These are phyloP conservation scores for Prosapia bicincta DNA, from an alignment of 2,888 invertebrate genomes.

Conservation along the genomic window DNA sequence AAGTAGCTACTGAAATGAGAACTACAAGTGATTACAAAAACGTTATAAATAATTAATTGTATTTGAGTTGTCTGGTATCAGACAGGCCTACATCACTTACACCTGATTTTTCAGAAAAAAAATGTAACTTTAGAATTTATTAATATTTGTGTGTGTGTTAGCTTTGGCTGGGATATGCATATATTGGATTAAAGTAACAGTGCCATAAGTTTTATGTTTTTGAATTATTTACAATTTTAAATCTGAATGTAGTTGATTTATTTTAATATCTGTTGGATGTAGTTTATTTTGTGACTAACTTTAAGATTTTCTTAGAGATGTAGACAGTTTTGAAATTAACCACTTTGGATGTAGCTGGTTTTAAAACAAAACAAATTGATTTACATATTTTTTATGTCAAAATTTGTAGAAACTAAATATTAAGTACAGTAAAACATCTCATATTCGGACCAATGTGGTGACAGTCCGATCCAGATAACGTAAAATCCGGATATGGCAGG, in stretches of 20 bases:
- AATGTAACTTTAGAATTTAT: neutral
- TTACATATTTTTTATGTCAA: neutral
- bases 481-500: too few relatives aligned
- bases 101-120: neutral
- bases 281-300: too few relatives aligned
- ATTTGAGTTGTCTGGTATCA: neutral
- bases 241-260: neutral
- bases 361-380: neutral
- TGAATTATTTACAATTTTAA: neutral
- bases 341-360: too few relatives aligned
- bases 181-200: too few relatives aligned
- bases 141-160: too few relatives aligned
- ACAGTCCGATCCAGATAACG: too few relatives aligned
- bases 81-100: neutral
- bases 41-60: too few relatives aligned
- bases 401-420: too few relatives aligned
- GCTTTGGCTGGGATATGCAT: neutral
- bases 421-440: too few relatives aligned
- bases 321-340: neutral
- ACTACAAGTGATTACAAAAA: too few relatives aligned
- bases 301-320: neutral
- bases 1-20: too few relatives aligned
- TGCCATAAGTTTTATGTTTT: neutral
- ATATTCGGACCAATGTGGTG: too few relatives aligned
- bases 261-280: neutral